A percentile compares a stretch with the other conserved stretches of the same genome.
These are phyloP conservation scores for Eugnorisma glareosa DNA, from an alignment of 2,888 invertebrate species.

Conservation along the genomic window DNA sequence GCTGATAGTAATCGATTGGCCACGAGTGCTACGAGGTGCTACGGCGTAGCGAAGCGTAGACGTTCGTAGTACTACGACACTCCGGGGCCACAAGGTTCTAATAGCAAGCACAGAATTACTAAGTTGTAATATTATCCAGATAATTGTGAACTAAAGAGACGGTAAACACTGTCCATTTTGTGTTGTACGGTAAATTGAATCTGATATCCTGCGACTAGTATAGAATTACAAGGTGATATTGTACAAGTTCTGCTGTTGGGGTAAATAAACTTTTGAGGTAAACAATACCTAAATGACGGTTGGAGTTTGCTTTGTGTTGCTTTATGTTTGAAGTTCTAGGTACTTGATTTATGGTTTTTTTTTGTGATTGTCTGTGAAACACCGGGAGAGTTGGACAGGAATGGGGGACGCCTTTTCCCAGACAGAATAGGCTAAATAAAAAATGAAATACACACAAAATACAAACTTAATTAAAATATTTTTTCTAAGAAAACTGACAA, in stretches of 20 bases:
- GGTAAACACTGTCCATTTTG: conserved; percentile 31
- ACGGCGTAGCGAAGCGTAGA: conserved; percentile 34
- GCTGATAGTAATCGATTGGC: conserved; percentile 44
- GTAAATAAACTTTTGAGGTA: conserved; percentile 36
- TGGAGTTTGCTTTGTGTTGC: conserved; percentile 13
- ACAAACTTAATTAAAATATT: neutral
- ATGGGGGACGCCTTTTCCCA: no score
- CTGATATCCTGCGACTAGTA: conserved; percentile 36
- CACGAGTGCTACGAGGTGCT: conserved; percentile 37
- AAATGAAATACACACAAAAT: neutral
- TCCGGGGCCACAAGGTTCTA: conserved; percentile 16
- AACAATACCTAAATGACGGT: conserved; percentile 20
- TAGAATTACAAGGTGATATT: conserved; percentile 30
- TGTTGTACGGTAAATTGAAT: conserved; percentile 30
- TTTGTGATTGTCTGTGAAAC: no score
- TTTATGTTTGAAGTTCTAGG: conserved; percentile 6
- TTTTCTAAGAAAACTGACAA: neutral
- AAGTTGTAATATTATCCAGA: conserved; percentile 10
- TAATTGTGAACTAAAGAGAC: conserved; percentile 24
- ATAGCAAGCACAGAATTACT: conserved; percentile 11
- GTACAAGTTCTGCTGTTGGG: conserved; percentile 15
- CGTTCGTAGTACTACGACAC: conserved; percentile 15
- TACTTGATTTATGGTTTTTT: no score
- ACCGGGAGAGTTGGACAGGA: no score
- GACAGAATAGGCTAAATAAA: no score